Evolutionary conservation across 2,888 invertebrate genomes (phyloP).

Genomic region (Sinodicranocentrus sp.): DNA sequence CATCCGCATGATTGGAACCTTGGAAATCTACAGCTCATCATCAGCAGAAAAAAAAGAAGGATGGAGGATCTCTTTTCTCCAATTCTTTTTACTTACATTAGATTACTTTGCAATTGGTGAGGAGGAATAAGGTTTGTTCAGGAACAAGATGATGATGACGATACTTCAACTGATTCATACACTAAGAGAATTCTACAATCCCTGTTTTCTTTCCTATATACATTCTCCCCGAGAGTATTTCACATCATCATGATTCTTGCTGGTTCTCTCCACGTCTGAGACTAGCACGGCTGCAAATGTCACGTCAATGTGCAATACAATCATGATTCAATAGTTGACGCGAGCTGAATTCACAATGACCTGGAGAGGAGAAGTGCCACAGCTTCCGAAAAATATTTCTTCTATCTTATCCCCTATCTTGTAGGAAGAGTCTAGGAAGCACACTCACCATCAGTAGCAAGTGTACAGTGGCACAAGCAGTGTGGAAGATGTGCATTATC

Average conservation of each 20-base stretch:
- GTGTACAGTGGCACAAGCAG: too few relatives aligned
- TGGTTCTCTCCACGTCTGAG: background rate
- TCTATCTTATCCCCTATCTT: conserved; percentile 5
- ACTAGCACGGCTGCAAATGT: conserved; percentile 48
- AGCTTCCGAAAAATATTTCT: conserved; percentile 32
- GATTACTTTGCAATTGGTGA: conserved; percentile 55
- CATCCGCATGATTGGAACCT: conserved; percentile 50
- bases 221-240: too few relatives aligned
- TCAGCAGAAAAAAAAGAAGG: conserved; percentile 31
- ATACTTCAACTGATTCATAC: too few relatives aligned
- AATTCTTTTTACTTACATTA: conserved; percentile 48
- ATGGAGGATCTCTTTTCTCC: conserved; percentile 6
- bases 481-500: too few relatives aligned
- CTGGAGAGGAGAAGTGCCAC: conserved; percentile 21
- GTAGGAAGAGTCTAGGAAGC: too few relatives aligned
- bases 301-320: conserved; percentile 67
- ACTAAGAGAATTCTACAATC: too few relatives aligned
- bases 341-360: conserved; percentile 71
- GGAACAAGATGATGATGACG: conserved; percentile 40
- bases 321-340: conserved; percentile 73
- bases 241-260: conserved; percentile 23
- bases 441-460: too few relatives aligned
- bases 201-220: too few relatives aligned
- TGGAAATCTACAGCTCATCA: conserved; percentile 33
- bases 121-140: conserved; percentile 38